These are phyloP conservation scores for Odontomachus brunneus DNA, from an alignment of 1,140 invertebrate genomes.

Conservation along the genomic window DNA sequence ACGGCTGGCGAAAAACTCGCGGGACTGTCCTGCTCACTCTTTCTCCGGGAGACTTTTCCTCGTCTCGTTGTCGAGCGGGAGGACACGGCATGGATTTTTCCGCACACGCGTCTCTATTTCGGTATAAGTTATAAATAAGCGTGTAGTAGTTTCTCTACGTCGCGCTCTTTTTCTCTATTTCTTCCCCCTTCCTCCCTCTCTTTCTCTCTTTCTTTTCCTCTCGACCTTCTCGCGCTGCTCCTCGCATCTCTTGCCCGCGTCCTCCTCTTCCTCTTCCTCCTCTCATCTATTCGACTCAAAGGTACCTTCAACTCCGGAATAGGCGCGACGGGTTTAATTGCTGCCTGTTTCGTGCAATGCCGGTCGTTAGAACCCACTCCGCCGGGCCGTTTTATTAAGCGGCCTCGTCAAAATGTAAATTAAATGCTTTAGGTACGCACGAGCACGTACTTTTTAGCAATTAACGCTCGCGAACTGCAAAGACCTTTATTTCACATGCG, in stretches of 20 bases:
- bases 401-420: constrained; percentile 72
- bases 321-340: constrained; percentile 74
- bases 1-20: background rate
- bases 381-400: constrained; percentile 59
- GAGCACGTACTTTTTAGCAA: constrained; percentile 58
- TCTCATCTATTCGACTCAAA: constrained; percentile 13
- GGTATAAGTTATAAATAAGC: constrained; percentile 77
- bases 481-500: constrained; percentile 41
- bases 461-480: constrained; percentile 42
- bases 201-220: background rate
- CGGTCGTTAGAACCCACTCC: constrained; percentile 32
- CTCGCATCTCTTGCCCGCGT: background rate
- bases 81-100: constrained; percentile 73
- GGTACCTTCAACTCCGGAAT: constrained; percentile 63
- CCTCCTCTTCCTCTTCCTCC: no score
- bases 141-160: constrained; percentile 42
- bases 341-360: constrained; percentile 62
- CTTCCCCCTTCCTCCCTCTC: constrained; percentile 52
- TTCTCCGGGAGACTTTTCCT: background rate
- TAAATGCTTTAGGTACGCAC: constrained; percentile 54
- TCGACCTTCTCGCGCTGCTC: constrained; percentile 4
- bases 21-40: no score
- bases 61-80: no score
- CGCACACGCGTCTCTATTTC: constrained; percentile 77
- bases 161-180: constrained; percentile 53